These are phyloP conservation scores for Phenacoccus solenopsis DNA, from an alignment of 1,140 invertebrate genomes.

Conservation along the genomic window DNA sequence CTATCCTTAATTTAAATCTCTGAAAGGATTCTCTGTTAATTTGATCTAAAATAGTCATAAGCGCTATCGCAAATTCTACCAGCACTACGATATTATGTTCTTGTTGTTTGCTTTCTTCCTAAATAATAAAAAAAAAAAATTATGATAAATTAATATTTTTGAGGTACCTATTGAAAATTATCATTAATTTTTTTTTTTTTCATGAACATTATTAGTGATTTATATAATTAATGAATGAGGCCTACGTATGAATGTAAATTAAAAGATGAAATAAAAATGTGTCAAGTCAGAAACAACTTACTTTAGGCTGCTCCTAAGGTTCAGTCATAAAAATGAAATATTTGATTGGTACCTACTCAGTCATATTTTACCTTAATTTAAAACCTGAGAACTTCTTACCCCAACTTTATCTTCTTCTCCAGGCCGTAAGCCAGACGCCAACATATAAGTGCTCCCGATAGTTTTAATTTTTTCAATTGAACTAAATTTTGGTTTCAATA, in stretches of 20 bases:
- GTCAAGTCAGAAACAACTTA: too few species aligned
- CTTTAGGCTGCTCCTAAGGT: too few species aligned
- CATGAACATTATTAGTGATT: too few species aligned
- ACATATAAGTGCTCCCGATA: conserved; percentile 96
- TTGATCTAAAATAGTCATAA: conserved; percentile 83
- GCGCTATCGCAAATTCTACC: conserved; percentile 84
- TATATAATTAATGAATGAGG: too few species aligned
- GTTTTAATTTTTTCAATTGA: conserved; percentile 98
- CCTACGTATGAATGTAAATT: too few species aligned
- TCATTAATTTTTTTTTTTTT: too few species aligned
- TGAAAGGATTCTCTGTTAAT: conserved; percentile 97
- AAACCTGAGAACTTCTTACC: conserved; percentile 38
- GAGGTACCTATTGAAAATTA: too few species aligned
- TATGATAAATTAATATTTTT: background rate
- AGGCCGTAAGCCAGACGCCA: conserved; percentile 81
- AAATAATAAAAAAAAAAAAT: conserved; percentile 26
- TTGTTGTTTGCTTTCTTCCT: conserved; percentile 61
- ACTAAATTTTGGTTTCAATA: conserved; percentile 89
- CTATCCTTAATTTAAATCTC: conserved; percentile 80
- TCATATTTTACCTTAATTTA: too few species aligned
- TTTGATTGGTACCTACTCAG: too few species aligned
- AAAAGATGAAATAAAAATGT: too few species aligned
- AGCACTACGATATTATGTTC: conserved; percentile 78
- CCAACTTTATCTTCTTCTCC: conserved; percentile 55
- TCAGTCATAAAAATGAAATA: too few species aligned